Evolutionary conservation across 2,113 vertebrate genomes (phyloP).

Genomic region (Axis porcinus): DNA sequence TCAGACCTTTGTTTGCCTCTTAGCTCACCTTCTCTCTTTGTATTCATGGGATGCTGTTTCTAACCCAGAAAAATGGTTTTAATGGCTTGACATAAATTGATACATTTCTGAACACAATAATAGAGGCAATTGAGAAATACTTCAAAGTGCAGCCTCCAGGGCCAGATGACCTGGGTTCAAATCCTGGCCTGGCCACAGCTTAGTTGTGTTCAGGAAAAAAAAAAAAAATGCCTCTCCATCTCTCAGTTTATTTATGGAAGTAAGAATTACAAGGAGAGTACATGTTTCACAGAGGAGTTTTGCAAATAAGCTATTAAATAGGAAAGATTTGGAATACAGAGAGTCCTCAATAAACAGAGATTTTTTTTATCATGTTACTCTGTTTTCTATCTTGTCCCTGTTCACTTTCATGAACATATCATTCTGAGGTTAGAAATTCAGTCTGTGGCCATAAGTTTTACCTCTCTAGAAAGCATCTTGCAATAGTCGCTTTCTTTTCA

Average conservation of each 20-base stretch:
- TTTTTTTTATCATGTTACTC: neutral
- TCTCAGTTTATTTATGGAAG: neutral
- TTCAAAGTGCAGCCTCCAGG: neutral
- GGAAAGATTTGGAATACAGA: neutral
- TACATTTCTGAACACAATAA: neutral
- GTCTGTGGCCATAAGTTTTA: neutral
- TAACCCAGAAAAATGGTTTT: conserved; percentile 4
- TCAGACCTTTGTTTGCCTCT: neutral
- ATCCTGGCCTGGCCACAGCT: neutral
- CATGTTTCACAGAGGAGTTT: neutral
- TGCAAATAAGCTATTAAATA: neutral
- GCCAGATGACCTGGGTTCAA: neutral
- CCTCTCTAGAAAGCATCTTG: neutral
- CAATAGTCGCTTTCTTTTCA: neutral
- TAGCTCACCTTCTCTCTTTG: neutral
- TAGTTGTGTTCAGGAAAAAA: neutral
- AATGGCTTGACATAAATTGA: neutral
- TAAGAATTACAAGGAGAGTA: neutral
- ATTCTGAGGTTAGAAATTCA: neutral
- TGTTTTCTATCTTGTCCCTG: neutral
- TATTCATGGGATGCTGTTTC: neutral
- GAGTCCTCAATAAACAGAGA: neutral
- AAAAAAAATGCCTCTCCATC: neutral
- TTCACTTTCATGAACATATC: neutral
- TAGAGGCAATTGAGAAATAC: neutral